phyloP scores from a whole-genome alignment of 2,113 vertebrate species.

The Paradisaea rubra region DNA sequence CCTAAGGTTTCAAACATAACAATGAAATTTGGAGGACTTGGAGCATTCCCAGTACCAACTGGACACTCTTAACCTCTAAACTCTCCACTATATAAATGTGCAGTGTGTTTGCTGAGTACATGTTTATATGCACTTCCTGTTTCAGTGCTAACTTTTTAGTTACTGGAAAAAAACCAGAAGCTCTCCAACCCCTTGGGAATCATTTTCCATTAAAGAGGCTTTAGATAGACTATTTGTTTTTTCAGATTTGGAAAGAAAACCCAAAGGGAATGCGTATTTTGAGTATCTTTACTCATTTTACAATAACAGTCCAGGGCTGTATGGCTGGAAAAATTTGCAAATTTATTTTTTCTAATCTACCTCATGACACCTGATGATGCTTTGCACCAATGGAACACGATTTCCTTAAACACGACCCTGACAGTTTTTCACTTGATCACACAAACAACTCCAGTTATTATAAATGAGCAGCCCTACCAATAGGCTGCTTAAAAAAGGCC shows the following conservation, averaged over 20 bases:
- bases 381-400: neutral
- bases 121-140: constrained; percentile 69
- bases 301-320: neutral
- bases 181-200: constrained; percentile 59
- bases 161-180: constrained; percentile 59
- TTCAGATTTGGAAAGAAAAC: constrained; percentile 53
- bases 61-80: constrained; percentile 61
- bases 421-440: neutral
- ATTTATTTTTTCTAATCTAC: constrained; percentile 16
- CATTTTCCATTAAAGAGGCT: constrained; percentile 63
- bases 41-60: constrained; percentile 63
- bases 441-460: neutral
- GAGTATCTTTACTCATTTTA: constrained; percentile 54
- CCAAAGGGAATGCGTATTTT: constrained; percentile 49
- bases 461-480: neutral
- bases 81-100: constrained; percentile 49
- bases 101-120: constrained; percentile 44
- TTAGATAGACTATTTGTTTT: constrained; percentile 61
- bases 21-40: constrained; percentile 17
- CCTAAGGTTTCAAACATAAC: constrained; percentile 50
- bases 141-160: constrained; percentile 60
- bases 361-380: neutral
- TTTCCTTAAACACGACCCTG: neutral
- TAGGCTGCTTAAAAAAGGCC: neutral
- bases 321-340: neutral